Conservation (phyloP, 2,797 vertebrate species). For the Philypnodon macrostomus region DNA sequence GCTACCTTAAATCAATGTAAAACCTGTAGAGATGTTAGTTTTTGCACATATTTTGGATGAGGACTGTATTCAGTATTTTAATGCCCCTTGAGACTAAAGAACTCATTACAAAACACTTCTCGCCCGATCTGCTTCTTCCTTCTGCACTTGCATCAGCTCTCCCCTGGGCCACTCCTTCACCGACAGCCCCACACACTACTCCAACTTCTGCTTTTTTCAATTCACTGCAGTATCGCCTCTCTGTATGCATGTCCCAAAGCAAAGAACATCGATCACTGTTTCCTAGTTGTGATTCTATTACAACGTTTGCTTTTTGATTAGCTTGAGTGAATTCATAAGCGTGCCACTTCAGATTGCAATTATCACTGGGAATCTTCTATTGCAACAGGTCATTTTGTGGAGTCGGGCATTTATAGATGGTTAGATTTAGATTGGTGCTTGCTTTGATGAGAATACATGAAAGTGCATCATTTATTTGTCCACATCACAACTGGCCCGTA, state of each 20-base stretch:
- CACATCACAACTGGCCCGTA: too few relatives aligned
- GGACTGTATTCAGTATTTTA: slow-evolving; percentile 24
- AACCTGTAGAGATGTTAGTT: neutral
- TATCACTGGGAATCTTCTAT: neutral
- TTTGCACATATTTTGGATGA: neutral
- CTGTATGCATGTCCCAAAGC: slow-evolving; percentile 5
- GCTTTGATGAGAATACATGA: slow-evolving; percentile 14
- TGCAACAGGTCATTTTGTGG: neutral
- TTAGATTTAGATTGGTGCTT: neutral
- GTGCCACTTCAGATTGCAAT: neutral
- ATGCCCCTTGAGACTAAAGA: slow-evolving; percentile 38
- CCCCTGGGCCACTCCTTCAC: slow-evolving; percentile 41
- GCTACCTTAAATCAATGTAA: slow-evolving; percentile 4
- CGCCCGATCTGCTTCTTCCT: slow-evolving; percentile 39
- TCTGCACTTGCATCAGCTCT: slow-evolving; percentile 35
- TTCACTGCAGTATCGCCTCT: slow-evolving; percentile 13
- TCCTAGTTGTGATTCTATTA: slow-evolving; percentile 34
- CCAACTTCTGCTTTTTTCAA: slow-evolving; percentile 4
- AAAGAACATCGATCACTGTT: slow-evolving; percentile 36
- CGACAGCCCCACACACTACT: slow-evolving; percentile 34
- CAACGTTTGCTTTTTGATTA: slow-evolving; percentile 14
- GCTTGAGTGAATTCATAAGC: neutral
- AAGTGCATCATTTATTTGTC: neutral
- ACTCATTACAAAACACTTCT: slow-evolving; percentile 59
- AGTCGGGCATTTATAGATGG: neutral